These are phyloP conservation scores for Siderastrea siderea DNA, from an alignment of 92 coral and sea anemone genomes.

Conservation along the genomic window DNA sequence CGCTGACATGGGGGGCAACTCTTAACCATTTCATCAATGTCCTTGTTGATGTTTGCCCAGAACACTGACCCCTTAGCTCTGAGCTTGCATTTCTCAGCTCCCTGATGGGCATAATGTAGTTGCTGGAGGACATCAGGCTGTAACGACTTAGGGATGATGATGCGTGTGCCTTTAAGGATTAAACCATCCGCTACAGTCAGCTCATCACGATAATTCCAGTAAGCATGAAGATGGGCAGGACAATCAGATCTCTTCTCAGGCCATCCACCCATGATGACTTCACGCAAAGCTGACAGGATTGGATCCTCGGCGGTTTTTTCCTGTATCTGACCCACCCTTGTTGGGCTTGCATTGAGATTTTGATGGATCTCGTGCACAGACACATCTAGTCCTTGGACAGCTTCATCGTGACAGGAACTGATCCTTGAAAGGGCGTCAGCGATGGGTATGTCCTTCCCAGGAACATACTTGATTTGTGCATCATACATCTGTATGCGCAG, in stretches of 20 bases:
- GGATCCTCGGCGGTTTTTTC: conserved; percentile 51
- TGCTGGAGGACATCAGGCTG: conserved; percentile 55
- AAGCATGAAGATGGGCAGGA: conserved; percentile 56
- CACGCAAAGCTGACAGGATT: conserved; percentile 27
- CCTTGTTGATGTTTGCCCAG: conserved; percentile 68
- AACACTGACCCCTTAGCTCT: conserved; percentile 75
- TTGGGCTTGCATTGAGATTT: conserved; percentile 70
- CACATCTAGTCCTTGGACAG: conserved; percentile 42
- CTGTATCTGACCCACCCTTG: conserved; percentile 52
- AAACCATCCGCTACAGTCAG: conserved; percentile 62
- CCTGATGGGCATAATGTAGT: conserved; percentile 63
- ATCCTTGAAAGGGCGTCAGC: conserved; percentile 63
- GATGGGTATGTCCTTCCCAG: conserved; percentile 45
- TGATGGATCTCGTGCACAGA: conserved; percentile 56
- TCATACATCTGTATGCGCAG: conserved; percentile 63
- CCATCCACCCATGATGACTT: conserved; percentile 61
- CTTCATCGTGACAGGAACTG: conserved; percentile 51
- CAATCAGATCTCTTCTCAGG: conserved; percentile 74
- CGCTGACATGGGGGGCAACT: conserved; percentile 62
- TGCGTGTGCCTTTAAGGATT: conserved; percentile 50
- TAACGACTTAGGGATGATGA: conserved; percentile 35
- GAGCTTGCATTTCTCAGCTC: conserved; percentile 68
- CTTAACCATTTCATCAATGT: conserved; percentile 66
- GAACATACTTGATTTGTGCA: conserved; percentile 48
- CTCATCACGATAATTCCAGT: conserved; percentile 70